phyloP scores from a whole-genome alignment of 1,140 invertebrate genomes.

The Eumeta japonica region DNA sequence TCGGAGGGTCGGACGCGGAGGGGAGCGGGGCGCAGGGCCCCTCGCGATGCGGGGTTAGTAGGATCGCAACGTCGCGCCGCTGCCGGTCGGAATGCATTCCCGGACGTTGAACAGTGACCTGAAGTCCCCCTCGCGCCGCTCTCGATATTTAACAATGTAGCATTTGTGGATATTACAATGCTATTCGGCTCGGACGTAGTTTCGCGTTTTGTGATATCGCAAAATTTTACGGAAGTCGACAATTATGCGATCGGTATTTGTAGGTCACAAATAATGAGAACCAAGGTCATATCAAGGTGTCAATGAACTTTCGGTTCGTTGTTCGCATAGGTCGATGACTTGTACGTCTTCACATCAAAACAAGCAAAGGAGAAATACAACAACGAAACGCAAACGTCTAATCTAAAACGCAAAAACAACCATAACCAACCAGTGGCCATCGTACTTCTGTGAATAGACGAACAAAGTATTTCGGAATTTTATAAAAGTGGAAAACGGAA shows the following conservation, averaged over 20 bases:
- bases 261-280: slow-evolving; percentile 39
- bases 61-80: slow-evolving; percentile 53
- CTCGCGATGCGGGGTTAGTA: slow-evolving; percentile 51
- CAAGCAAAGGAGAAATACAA: no score
- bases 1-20: slow-evolving; percentile 42
- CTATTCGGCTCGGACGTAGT: no score
- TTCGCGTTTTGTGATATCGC: no score
- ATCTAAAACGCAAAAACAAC: no score
- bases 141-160: no score
- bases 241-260: no score
- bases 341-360: slow-evolving; percentile 28
- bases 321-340: slow-evolving; percentile 50
- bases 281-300: slow-evolving; percentile 51
- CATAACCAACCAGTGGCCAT: no score
- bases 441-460: no score
- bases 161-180: no score
- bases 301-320: slow-evolving; percentile 49
- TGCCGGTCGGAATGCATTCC: slow-evolving; percentile 55
- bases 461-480: no score
- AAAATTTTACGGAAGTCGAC: no score
- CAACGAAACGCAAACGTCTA: no score
- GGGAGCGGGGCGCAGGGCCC: slow-evolving; percentile 49
- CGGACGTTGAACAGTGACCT: slow-evolving; percentile 51
- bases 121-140: slow-evolving; percentile 45
- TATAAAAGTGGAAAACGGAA: slow-evolving; percentile 50